Base-by-base conservation (phyloP, 2,888 invertebrate genomes). In the Hirtodrosophila histrioides region DNA sequence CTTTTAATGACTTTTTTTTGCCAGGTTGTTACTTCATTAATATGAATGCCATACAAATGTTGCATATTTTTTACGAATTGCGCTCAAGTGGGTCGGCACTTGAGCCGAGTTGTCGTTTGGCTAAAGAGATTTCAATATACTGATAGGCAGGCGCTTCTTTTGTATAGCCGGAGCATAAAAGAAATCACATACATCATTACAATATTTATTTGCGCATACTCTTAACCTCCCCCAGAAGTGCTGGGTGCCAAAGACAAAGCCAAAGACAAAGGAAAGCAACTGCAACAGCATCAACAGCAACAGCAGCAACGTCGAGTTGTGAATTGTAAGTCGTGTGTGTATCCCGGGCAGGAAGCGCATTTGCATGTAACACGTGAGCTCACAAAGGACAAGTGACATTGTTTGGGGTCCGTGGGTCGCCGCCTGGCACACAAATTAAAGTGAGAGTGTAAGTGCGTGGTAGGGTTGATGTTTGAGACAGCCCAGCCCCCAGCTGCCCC, bases 131-230 rank as follows among this genome's bases (percentile, higher is more conserved):
- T 82, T 82, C 80, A 86, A 82, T 82, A 81, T 85, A 81, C 74
- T 70, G 85, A 81, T 80, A 75, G 75, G 75, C 75, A 67, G 45
- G 36, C 51, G 62, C 70, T 56, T 70, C 75, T 75, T 74, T 74
- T 74, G 70, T 73, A 33, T 54, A 58, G 58, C 5, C 24, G 39
- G 49, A 17, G 48, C 51, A 80, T 78, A 72, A 85, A 82, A 70
- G 75, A 67, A 86, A 86, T 82, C 86, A 80, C 78, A 84, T 81
- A 81, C 83, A 86, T 84, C 83, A 86, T 84, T 84, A 86, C 83
- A 84, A 84, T 86, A 86, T 86, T 84, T 86, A 81, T 84, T 86
- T 77, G 78, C 40, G 62, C 64, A 55, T 84, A 66, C 74, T 65
- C 84, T 73, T 78, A 80, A 66, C 66, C 78, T 68, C 50, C 57